phyloP scores from a whole-genome alignment of 35 echinoderm and acorn worm species.

The Holothuria glaberrima region DNA sequence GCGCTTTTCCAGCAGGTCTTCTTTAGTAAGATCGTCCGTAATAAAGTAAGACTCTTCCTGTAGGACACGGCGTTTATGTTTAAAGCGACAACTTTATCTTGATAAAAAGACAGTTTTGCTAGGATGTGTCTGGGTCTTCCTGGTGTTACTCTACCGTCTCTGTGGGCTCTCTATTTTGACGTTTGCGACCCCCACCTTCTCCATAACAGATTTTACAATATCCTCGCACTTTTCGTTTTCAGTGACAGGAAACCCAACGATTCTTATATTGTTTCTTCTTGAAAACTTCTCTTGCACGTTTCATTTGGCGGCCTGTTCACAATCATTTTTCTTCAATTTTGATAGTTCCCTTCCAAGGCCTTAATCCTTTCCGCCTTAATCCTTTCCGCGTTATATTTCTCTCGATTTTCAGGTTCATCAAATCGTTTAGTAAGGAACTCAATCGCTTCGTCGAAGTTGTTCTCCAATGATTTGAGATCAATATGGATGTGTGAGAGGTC shows the following conservation, averaged over 20 bases:
- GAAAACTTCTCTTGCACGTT: not conserved
- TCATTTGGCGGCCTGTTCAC: too few species aligned
- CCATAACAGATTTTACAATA: too few species aligned
- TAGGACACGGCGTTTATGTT: too few species aligned
- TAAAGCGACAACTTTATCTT: not conserved
- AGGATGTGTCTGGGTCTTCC: not conserved
- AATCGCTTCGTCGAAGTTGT: not conserved
- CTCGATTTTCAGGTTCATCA: not conserved
- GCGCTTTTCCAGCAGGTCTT: too few species aligned
- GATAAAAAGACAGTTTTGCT: constrained; percentile 12
- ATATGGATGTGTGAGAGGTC: not conserved
- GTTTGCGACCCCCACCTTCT: too few species aligned
- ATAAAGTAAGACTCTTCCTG: not conserved
- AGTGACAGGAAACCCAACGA: too few species aligned
- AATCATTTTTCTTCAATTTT: not conserved
- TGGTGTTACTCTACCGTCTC: too few species aligned
- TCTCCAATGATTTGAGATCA: not conserved
- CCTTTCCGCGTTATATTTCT: not conserved
- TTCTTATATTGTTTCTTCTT: too few species aligned
- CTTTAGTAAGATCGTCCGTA: too few species aligned
- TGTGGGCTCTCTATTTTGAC: too few species aligned
- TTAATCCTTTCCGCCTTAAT: too few species aligned
- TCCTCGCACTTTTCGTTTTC: too few species aligned
- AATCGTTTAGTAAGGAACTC: not conserved
- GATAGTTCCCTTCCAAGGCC: not conserved